Conservation (phyloP, 37 sponge, comb jelly and placozoan genomes). For the Beroe forskalii region DNA sequence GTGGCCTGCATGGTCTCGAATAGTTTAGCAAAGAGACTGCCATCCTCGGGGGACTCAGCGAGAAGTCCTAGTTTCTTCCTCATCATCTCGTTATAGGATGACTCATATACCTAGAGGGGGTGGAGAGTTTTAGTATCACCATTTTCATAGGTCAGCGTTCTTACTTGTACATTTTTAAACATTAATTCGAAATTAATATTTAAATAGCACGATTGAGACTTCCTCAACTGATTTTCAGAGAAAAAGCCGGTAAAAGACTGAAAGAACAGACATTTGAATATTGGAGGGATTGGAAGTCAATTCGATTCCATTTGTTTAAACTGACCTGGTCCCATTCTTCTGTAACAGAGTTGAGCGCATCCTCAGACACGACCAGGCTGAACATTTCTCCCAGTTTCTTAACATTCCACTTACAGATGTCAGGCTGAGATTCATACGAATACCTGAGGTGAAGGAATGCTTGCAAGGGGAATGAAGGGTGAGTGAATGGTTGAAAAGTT, state of each 20-base stretch:
- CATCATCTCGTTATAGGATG: background rate
- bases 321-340: background rate
- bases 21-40: background rate
- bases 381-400: constrained; percentile 87
- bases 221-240: too few species aligned
- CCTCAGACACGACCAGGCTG: constrained; percentile 63
- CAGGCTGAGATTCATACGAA: constrained; percentile 80
- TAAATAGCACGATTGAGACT: too few species aligned
- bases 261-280: too few species aligned
- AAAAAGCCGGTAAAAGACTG: too few species aligned
- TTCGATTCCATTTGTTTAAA: too few species aligned
- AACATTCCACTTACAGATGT: constrained; percentile 91
- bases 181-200: too few species aligned
- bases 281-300: too few species aligned
- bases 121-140: too few species aligned
- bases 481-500: too few species aligned
- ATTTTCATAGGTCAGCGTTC: too few species aligned
- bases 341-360: background rate
- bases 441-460: constrained; percentile 69
- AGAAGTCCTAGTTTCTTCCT: constrained; percentile 28
- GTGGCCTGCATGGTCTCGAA: constrained; percentile 15
- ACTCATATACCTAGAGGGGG: background rate
- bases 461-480: too few species aligned
- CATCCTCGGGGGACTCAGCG: background rate
- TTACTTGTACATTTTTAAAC: too few species aligned